Evolutionary conservation across 1,140 invertebrate genomes (phyloP), one percentile per base, ranked within the genome.

Genomic region (Druon quercuslanigerum): DNA sequence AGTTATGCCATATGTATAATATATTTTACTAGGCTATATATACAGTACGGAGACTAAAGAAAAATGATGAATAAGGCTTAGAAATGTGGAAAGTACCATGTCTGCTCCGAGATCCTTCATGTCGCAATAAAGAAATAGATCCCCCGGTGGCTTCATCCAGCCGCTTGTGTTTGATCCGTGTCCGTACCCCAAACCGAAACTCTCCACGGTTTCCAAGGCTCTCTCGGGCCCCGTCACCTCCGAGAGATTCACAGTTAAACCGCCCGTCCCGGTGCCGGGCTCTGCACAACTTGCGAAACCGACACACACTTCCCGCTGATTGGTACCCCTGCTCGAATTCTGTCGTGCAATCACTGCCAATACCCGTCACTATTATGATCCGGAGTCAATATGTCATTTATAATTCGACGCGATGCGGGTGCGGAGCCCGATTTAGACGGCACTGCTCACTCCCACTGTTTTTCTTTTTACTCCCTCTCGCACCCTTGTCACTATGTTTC

Each of bases 71-170:
- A n/a, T n/a, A n/a, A n/a, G n/a, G n/a, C n/a, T 40, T 40, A 1
- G 8, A 40, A 40, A 40, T 40, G 40, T 40, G 8, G 40, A 71
- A 78, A 85, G 92, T 92, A 95, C 94, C 94, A 95, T 95, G 91
- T 95, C 94, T 89, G 94, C 93, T 92, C 94, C 94, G 93, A 94
- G 94, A 92, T 95, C 94, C 89, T 94, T 94, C 94, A 95, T 94
- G 92, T 95, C 93, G 90, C 93, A 91, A 90, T 93, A 92, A 88
- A 94, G 93, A 92, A 94, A 94, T 89, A 94, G 92, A 88, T 94
- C 93, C 92, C 93, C 93, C 92, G 94, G 93, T 91, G 93, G 93
- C 93, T 94, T 94, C 93, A 94, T 93, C 91, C 90, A 90, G 89
- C 90, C 90, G 89, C 88, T 86, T 88, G 89, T 90, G 76, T 88